phyloP scores from a whole-genome alignment of 2,113 vertebrate species.

The Zosterops lateralis region DNA sequence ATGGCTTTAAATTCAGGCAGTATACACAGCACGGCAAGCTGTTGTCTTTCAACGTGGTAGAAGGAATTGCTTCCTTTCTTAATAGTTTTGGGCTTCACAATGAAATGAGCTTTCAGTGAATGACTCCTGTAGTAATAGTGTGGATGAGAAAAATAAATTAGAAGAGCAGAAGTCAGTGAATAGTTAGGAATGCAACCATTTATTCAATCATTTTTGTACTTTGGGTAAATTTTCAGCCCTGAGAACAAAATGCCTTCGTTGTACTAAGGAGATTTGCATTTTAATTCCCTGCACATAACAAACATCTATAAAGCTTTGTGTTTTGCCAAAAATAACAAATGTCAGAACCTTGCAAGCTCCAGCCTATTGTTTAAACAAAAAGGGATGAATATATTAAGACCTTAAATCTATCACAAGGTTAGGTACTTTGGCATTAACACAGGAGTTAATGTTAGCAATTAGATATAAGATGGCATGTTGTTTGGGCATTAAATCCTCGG shows the following conservation, averaged over 20 bases:
- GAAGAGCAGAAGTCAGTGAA: not conserved
- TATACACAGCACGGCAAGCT: not conserved
- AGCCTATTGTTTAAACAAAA: not conserved
- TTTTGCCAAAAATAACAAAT: conserved; percentile 29
- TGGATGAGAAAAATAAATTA: not conserved
- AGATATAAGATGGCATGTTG: not conserved
- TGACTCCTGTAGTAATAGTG: not conserved
- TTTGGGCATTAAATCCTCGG: not conserved
- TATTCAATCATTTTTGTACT: not conserved
- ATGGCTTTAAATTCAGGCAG: conserved; percentile 1
- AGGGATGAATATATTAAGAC: not conserved
- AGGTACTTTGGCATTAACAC: not conserved
- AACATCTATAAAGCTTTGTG: not conserved
- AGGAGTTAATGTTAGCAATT: not conserved
- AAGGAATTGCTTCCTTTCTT: conserved; percentile 3
- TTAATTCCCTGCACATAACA: not conserved
- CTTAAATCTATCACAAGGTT: not conserved
- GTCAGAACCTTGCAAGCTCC: not conserved
- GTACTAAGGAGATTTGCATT: conserved; percentile 18
- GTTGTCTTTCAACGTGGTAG: not conserved
- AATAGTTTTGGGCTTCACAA: not conserved
- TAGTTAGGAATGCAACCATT: not conserved
- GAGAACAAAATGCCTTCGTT: not conserved
- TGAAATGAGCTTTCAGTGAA: conserved; percentile 45
- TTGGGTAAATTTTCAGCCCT: not conserved